Conservation (phyloP, 53 echinoderm and acorn worm species). For the Stichopus horrens region DNA sequence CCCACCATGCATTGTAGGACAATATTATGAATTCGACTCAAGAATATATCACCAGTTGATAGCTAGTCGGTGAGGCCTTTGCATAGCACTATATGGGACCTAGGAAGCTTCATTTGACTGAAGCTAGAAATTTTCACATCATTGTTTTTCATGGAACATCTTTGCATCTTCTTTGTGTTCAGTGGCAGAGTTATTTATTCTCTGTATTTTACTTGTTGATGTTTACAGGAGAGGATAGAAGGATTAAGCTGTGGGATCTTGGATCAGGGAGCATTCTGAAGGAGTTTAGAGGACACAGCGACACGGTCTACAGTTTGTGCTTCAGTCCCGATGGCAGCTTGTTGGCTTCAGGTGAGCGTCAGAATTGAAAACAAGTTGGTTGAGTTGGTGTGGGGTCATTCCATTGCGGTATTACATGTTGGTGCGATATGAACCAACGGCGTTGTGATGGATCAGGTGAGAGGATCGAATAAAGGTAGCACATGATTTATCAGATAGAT, state of each 20-base stretch:
- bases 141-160: background rate
- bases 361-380: background rate
- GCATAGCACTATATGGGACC: no score
- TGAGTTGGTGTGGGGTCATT: background rate
- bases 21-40: no score
- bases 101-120: background rate
- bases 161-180: background rate
- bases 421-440: no score
- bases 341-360: conserved; percentile 77
- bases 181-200: background rate
- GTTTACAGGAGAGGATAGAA: conserved; percentile 78
- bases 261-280: conserved; percentile 86
- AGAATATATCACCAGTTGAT: no score
- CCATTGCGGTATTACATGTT: no score
- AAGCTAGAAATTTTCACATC: background rate
- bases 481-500: no score
- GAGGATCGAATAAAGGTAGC: no score
- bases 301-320: conserved; percentile 77
- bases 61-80: no score
- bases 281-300: conserved; percentile 87
- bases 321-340: conserved; percentile 87
- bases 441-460: no score
- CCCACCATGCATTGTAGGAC: no score
- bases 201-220: background rate
- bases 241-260: conserved; percentile 90